phyloP scores from a whole-genome alignment of 1,140 invertebrate genomes.

The Stegodyphus dumicola region DNA sequence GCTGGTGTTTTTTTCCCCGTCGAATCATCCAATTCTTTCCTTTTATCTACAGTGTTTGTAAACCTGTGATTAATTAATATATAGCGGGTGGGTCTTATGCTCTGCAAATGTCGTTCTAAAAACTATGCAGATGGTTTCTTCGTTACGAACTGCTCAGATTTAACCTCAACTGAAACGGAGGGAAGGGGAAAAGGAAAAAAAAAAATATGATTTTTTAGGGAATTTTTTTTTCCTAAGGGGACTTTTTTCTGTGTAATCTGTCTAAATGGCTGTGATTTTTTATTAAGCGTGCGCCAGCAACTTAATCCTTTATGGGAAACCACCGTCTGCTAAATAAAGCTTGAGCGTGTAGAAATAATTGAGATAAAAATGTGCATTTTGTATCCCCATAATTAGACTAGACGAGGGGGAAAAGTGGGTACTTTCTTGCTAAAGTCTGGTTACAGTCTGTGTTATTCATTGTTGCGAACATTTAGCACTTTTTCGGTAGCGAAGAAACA shows the following conservation, averaged over 20 bases:
- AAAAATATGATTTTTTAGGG: not conserved
- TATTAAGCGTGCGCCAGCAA: slow-evolving; percentile 29
- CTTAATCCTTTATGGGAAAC: slow-evolving; percentile 49
- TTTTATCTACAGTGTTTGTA: slow-evolving; percentile 50
- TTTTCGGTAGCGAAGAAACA: too few species aligned
- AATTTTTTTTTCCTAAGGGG: not conserved
- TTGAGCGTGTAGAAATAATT: slow-evolving; percentile 11
- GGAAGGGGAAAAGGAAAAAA: not conserved
- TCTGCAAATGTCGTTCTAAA: slow-evolving; percentile 11
- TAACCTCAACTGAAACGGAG: slow-evolving; percentile 1
- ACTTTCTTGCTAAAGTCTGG: too few species aligned
- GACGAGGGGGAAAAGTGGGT: too few species aligned
- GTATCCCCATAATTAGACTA: not conserved
- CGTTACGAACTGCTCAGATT: slow-evolving; percentile 24
- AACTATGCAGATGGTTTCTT: slow-evolving; percentile 47
- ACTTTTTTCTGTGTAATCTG: slow-evolving; percentile 42
- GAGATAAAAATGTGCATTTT: slow-evolving; percentile 3
- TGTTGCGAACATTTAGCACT: too few species aligned
- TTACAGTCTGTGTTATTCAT: too few species aligned
- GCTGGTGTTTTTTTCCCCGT: not conserved
- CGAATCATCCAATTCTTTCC: too few species aligned
- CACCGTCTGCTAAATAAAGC: slow-evolving; percentile 48
- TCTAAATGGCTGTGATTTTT: slow-evolving; percentile 44
- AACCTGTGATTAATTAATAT: slow-evolving; percentile 59
- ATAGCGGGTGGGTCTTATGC: slow-evolving; percentile 9